These are phyloP conservation scores for Pilophorus perplexus DNA, from an alignment of 2,888 invertebrate genomes.

Conservation along the genomic window DNA sequence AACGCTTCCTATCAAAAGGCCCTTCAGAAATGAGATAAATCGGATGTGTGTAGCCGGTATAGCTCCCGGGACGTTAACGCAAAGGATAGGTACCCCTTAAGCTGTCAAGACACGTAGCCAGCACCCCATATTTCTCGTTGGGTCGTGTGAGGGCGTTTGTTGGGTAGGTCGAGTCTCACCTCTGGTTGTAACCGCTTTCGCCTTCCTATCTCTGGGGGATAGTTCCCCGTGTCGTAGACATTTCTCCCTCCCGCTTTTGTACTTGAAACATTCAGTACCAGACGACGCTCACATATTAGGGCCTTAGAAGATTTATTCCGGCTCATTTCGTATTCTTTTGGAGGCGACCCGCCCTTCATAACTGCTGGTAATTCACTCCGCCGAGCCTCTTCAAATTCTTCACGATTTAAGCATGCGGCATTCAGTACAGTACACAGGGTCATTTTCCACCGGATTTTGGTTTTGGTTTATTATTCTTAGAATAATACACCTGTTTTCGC, in stretches of 20 bases:
- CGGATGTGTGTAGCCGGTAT: slow-evolving; percentile 9
- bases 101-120: slow-evolving; percentile 23
- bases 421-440: no score
- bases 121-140: slow-evolving; percentile 16
- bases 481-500: no score
- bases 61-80: slow-evolving; percentile 6
- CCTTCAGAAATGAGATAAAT: slow-evolving; percentile 25
- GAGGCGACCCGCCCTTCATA: neutral
- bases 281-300: neutral
- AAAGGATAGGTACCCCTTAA: slow-evolving; percentile 6
- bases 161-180: neutral
- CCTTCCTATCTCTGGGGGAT: slow-evolving; percentile 15
- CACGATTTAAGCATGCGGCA: no score
- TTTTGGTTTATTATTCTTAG: no score
- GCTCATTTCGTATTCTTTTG: slow-evolving; percentile 13
- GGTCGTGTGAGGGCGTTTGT: neutral
- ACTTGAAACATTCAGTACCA: slow-evolving; percentile 22
- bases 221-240: slow-evolving; percentile 1
- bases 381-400: neutral
- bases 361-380: no score
- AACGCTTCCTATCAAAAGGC: no score
- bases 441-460: no score
- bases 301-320: slow-evolving; percentile 17
- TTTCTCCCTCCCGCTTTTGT: neutral
- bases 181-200: slow-evolving; percentile 1